Conservation (phyloP, 37 sponge, comb jelly and placozoan species). For the Sycon ciliatum region DNA sequence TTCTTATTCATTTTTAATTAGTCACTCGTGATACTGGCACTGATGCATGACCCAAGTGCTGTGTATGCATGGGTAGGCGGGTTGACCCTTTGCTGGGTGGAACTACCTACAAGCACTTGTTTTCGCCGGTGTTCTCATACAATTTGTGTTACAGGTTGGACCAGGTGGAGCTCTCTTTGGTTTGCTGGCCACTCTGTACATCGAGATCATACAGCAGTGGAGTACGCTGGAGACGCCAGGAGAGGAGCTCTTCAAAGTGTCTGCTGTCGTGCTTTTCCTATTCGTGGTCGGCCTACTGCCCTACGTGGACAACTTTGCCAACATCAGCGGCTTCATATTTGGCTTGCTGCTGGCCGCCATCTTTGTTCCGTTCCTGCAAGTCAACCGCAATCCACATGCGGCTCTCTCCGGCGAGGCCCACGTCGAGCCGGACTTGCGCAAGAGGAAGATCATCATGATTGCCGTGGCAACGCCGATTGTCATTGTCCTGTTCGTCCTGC, state of each 20-base stretch:
- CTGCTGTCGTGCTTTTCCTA: slow-evolving; percentile 25
- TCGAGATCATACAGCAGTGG: slow-evolving; percentile 3
- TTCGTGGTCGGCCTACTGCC: slow-evolving; percentile 10
- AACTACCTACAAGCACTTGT: too few relatives aligned
- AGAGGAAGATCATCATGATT: slow-evolving; percentile 28
- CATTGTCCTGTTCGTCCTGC: slow-evolving; percentile 20
- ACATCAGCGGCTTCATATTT: slow-evolving; percentile 36
- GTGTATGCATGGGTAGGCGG: too few relatives aligned
- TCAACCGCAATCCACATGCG: slow-evolving; percentile 15
- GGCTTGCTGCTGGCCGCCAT: slow-evolving; percentile 23
- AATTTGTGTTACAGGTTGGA: too few relatives aligned
- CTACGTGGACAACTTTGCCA: slow-evolving; percentile 22
- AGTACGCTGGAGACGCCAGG: neutral
- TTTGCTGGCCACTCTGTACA: neutral
- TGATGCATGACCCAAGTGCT: too few relatives aligned
- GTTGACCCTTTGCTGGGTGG: too few relatives aligned
- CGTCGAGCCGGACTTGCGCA: slow-evolving; percentile 17
- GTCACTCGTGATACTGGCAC: too few relatives aligned
- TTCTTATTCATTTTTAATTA: too few relatives aligned
- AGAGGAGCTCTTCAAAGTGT: slow-evolving; percentile 16
- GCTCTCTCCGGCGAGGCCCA: neutral
- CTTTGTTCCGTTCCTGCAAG: slow-evolving; percentile 21
- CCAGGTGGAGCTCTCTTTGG: slow-evolving; percentile 13
- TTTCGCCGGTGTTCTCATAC: too few relatives aligned
- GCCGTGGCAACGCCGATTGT: slow-evolving; percentile 17